Conservation (phyloP, 2,888 invertebrate genomes). For the Leucania comma region DNA sequence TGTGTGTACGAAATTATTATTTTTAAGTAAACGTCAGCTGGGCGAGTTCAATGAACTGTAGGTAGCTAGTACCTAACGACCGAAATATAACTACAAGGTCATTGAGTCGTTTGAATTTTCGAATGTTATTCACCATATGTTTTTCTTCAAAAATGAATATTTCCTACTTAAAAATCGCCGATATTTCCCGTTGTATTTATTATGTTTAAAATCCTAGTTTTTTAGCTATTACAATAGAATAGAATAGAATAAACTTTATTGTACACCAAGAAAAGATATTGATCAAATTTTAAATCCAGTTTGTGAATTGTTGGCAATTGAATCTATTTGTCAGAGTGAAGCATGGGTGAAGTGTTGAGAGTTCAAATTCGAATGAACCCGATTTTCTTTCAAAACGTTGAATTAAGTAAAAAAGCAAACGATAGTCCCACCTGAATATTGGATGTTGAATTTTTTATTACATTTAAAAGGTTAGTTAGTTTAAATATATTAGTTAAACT, state of each 20-base stretch:
- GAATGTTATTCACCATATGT: background rate
- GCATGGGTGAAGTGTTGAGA: constrained; percentile 14
- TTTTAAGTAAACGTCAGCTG: no score
- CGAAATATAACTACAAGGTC: no score
- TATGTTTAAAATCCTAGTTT: background rate
- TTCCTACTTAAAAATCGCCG: background rate
- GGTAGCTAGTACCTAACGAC: no score
- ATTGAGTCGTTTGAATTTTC: no score
- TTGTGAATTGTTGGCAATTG: constrained; percentile 12
- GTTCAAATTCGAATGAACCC: constrained; percentile 7
- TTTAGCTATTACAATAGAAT: no score
- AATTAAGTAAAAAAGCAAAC: background rate
- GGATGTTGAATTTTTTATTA: background rate
- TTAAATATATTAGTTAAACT: no score
- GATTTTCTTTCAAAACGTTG: constrained; percentile 15
- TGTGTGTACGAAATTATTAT: no score
- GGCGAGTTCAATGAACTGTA: no score
- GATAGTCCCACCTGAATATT: background rate
- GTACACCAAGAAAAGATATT: constrained; percentile 1
- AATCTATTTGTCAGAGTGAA: constrained; percentile 22
- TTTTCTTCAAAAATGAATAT: background rate
- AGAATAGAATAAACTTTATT: background rate
- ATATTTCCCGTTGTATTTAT: background rate
- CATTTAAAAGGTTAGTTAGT: constrained; percentile 8
- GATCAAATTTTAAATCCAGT: constrained; percentile 18